Evolutionary conservation across 2,888 invertebrate species (phyloP).

Genomic region (Agrochola litura): DNA sequence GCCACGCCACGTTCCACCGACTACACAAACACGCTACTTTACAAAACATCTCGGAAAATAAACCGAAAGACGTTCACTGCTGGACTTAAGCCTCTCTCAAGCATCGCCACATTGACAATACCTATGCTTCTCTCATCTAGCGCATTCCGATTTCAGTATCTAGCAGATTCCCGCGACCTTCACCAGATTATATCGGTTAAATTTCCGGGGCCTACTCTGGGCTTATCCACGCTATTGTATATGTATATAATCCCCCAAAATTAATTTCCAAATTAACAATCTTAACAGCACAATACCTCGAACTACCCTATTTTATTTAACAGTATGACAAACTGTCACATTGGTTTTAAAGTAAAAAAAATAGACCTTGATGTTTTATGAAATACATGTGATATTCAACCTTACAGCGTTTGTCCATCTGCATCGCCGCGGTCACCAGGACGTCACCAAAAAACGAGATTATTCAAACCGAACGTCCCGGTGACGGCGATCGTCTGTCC

Average conservation of each 20-base stretch:
- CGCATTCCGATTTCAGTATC: not conserved
- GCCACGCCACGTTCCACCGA: slow-evolving; percentile 97
- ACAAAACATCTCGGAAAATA: not conserved
- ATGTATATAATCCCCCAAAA: not conserved
- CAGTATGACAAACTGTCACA: not conserved
- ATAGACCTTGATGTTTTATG: not conserved
- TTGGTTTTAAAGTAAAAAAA: not conserved
- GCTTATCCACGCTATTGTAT: not conserved
- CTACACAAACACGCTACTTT: slow-evolving; percentile 67
- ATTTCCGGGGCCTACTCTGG: not conserved
- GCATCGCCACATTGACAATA: not conserved
- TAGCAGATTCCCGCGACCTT: not conserved
- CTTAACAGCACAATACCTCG: not conserved
- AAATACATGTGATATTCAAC: not conserved
- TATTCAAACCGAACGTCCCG: no score
- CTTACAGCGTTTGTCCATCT: no score
- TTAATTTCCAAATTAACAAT: not conserved
- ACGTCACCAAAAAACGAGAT: no score
- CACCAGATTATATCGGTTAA: not conserved
- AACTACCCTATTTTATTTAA: not conserved
- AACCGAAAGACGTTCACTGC: no score
- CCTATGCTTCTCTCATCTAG: not conserved
- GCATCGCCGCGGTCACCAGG: no score
- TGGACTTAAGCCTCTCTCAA: not conserved
- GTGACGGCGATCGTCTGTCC: no score